Percentiles rank a stretch among this genome's conserved stretches.
Conservation (phyloP, 1,140 invertebrate genomes). For the Drosophila mojavensis region DNA sequence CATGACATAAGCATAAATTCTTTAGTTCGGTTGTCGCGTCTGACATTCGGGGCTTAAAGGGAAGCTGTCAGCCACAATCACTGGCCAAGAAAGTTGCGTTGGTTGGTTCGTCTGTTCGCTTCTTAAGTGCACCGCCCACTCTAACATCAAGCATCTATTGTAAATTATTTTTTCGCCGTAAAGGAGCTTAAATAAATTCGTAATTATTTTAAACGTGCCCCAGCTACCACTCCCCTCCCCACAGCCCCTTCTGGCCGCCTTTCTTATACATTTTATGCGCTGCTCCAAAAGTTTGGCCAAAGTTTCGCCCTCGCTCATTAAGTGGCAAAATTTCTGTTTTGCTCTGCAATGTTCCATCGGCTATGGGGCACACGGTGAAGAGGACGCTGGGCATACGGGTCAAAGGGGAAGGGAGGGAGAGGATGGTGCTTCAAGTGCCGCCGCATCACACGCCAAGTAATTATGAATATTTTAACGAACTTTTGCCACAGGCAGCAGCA, state of each 20-base stretch:
- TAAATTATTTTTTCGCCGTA: conserved; percentile 73
- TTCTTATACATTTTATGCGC: conserved; percentile 35
- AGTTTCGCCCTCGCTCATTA: conserved; percentile 76
- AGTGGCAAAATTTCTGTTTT: conserved; percentile 79
- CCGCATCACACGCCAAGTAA: conserved; percentile 81
- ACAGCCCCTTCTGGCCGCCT: conserved; percentile 12
- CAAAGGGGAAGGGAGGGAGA: not conserved
- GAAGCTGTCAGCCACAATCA: conserved; percentile 14
- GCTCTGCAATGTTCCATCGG: conserved; percentile 65
- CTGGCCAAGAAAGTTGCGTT: conserved; percentile 7
- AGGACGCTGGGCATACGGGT: not conserved
- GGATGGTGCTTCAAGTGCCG: conserved; percentile 55
- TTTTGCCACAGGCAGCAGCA: conserved; percentile 80
- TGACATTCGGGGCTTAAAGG: conserved; percentile 17
- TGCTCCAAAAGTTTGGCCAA: conserved; percentile 61
- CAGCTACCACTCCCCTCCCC: conserved; percentile 48
- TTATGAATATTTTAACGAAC: conserved; percentile 83
- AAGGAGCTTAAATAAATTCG: conserved; percentile 81
- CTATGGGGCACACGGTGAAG: conserved; percentile 13
- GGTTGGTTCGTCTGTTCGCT: not conserved
- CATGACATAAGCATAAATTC: conserved; percentile 78
- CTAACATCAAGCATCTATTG: conserved; percentile 48
- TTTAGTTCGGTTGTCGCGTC: conserved; percentile 10
- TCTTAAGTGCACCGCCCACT: conserved; percentile 13
- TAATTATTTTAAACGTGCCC: conserved; percentile 80